A percentile compares a stretch with the other conserved stretches of the same genome.
These are phyloP conservation scores for Xenopus tropicalis DNA, from an alignment of 2,113 vertebrate genomes.

Conservation along the genomic window UCB_Xtro_10.0 CM004450.2:47250501-47251000, in stretches of 20 bases:
- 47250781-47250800: slow-evolving; percentile 84
- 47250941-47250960: slow-evolving; percentile 85
- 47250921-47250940: slow-evolving; percentile 89
- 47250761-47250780: slow-evolving; percentile 81
- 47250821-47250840: slow-evolving; percentile 81
- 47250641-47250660: slow-evolving; percentile 87
- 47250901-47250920: slow-evolving; percentile 88
- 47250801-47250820: slow-evolving; percentile 89
- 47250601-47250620: slow-evolving; percentile 80
- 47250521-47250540: slow-evolving; percentile 74
- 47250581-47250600: slow-evolving; percentile 80
- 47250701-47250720: slow-evolving; percentile 90
- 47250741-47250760: slow-evolving; percentile 84
- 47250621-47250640: slow-evolving; percentile 84
- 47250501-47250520: slow-evolving; percentile 74
- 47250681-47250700: slow-evolving; percentile 89
- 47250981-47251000: slow-evolving; percentile 79
- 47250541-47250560: slow-evolving; percentile 87
- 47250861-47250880: slow-evolving; percentile 82
- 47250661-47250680: slow-evolving; percentile 88
- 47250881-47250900: slow-evolving; percentile 84
- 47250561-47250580: slow-evolving; percentile 79
- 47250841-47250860: slow-evolving; percentile 80
- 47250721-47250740: slow-evolving; percentile 74
- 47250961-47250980: slow-evolving; percentile 76